Evolutionary conservation across 2,113 vertebrate species (phyloP), one percentile per base, ranked within the genome.

Genomic region (Fulmarus glacialis): DNA sequence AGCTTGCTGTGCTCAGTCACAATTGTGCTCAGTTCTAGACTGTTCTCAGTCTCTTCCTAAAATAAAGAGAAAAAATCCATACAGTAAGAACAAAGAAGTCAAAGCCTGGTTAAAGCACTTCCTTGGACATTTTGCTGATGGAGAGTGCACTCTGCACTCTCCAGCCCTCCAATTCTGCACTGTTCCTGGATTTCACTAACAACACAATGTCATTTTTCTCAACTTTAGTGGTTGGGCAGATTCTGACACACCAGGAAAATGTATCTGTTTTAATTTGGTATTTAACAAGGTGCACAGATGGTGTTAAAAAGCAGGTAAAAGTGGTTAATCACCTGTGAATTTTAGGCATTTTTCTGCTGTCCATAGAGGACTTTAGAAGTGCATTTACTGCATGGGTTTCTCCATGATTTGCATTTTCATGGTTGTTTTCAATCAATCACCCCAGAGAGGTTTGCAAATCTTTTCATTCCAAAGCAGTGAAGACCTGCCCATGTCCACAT

Each of bases 291-390:
- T 95, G 95, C 97, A 96, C 96, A 97, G 97, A 97, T 97, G 97
- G 97, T 95, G 95, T 93, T 97, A 96, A 96, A 96, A 96, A 97
- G 95, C 85, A 97, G 95, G 93, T 94, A 97, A 93, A 94, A 96
- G 96, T 92, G 95, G 95, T 97, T 97, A 97, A 98, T 97, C 96
- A 97, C 91, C 95, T 97, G 97, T 97, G 96, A 97, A 97, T 95
- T 97, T 96, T 90, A 71, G 77, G 73, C 77, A 92, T 97, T 97
- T 97, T 95, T 93, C 95, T 92, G 40, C 90, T 92, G 81, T 79
- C 67, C 82, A n/a, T 34, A 84, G 73, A 94, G 82, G 91, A 96
- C 94, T 86, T 79, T 8, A 92, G 59, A 94, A 77, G 42, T 94
- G 70, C 79, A 64, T 93, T 96, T 95, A 85, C 64, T 85, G 36